Percentiles rank a stretch among this genome's conserved stretches.
These are phyloP conservation scores for Drosophila rubida DNA, from an alignment of 2,888 invertebrate genomes.

Conservation along the genomic window DNA sequence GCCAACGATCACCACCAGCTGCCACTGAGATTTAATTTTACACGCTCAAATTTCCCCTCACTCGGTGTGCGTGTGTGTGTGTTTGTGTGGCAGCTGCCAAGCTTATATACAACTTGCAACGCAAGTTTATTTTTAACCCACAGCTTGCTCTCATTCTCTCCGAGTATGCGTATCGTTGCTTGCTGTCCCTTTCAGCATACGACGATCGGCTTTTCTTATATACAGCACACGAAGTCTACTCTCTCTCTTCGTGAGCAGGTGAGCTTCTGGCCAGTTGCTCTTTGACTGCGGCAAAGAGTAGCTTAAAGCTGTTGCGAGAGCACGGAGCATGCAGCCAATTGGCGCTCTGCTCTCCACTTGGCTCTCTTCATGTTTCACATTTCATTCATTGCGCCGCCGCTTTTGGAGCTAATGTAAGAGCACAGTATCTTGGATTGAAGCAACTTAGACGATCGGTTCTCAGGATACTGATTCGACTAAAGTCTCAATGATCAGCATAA, in stretches of 20 bases:
- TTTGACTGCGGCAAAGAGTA: constrained; percentile 58
- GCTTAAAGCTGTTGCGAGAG: constrained; percentile 36
- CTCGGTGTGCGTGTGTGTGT: constrained; percentile 11
- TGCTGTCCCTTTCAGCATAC: constrained; percentile 42
- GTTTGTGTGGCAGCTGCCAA: constrained; percentile 64
- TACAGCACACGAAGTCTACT: constrained; percentile 30
- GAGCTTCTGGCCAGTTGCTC: constrained; percentile 53
- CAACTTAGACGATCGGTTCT: constrained; percentile 22
- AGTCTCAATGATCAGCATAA: constrained; percentile 11
- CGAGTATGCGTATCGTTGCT: not conserved
- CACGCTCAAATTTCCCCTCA: constrained; percentile 59
- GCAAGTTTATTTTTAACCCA: constrained; percentile 72
- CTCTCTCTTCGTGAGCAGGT: constrained; percentile 54
- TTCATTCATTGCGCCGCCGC: constrained; percentile 44
- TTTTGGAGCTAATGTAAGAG: constrained; percentile 20
- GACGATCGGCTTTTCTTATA: constrained; percentile 31
- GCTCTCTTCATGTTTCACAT: constrained; percentile 57
- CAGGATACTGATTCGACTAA: not conserved
- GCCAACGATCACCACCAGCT: constrained; percentile 73
- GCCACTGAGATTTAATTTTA: constrained; percentile 71
- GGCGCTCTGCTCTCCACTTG: constrained; percentile 34
- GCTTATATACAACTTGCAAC: constrained; percentile 64
- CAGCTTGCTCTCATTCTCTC: constrained; percentile 41
- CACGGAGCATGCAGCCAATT: constrained; percentile 29
- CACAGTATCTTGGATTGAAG: constrained; percentile 14